phyloP scores from a whole-genome alignment of 1,140 invertebrate species.

The Nymphalis io region DNA sequence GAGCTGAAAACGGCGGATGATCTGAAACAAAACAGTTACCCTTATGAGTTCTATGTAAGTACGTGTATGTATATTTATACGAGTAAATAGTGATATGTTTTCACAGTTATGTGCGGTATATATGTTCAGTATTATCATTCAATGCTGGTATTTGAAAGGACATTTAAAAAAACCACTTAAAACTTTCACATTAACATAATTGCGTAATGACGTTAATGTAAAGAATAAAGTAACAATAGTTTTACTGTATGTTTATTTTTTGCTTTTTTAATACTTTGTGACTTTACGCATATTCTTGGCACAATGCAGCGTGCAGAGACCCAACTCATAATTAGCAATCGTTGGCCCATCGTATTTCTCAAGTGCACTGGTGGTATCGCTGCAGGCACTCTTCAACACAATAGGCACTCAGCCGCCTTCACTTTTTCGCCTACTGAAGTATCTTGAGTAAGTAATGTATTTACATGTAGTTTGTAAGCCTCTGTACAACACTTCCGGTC shows the following conservation, averaged over 20 bases:
- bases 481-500: slow-evolving; percentile 19
- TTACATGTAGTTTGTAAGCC: slow-evolving; percentile 29
- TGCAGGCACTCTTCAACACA: slow-evolving; percentile 52
- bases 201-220: too few species aligned
- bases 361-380: slow-evolving; percentile 50
- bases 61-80: too few species aligned
- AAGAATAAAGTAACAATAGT: neutral
- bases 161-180: too few species aligned
- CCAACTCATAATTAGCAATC: slow-evolving; percentile 40
- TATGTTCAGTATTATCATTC: too few species aligned
- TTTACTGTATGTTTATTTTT: neutral
- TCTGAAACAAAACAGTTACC: slow-evolving; percentile 15
- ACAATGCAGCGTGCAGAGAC: slow-evolving; percentile 8
- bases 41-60: too few species aligned
- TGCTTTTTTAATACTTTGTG: neutral
- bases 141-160: too few species aligned
- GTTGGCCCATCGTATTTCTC: slow-evolving; percentile 47
- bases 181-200: too few species aligned
- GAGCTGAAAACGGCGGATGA: slow-evolving; percentile 13
- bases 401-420: slow-evolving; percentile 56
- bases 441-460: slow-evolving; percentile 53
- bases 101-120: too few species aligned
- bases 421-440: slow-evolving; percentile 59
- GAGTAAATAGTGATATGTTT: too few species aligned
- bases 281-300: slow-evolving; percentile 4